Percentiles rank a stretch among this genome's conserved stretches.
These are phyloP conservation scores for Anableps anableps DNA, from an alignment of 2,797 vertebrate species.

Conservation along the genomic window DNA sequence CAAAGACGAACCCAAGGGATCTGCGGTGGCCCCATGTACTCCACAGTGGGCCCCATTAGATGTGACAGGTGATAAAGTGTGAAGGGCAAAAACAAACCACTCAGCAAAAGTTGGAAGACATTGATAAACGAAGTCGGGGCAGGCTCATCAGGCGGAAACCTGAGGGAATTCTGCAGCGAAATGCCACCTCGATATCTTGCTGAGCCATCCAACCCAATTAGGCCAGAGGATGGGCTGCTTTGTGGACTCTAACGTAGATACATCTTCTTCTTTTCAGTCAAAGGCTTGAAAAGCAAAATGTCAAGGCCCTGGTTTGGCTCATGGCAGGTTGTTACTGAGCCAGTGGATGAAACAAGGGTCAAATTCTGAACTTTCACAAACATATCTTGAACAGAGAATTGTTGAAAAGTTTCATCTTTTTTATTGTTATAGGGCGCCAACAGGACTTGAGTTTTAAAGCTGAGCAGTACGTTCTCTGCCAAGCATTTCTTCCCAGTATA, in stretches of 20 bases:
- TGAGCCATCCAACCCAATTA: constrained; percentile 77
- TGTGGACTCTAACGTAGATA: constrained; percentile 32
- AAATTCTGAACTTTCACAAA: constrained; percentile 25
- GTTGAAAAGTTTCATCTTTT: not conserved
- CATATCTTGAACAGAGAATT: constrained; percentile 7
- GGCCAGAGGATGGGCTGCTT: constrained; percentile 59
- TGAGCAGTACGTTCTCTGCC: not conserved
- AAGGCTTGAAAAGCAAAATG: constrained; percentile 71
- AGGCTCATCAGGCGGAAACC: constrained; percentile 67
- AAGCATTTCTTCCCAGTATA: not conserved
- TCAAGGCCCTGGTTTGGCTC: constrained; percentile 53
- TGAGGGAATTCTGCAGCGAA: constrained; percentile 76
- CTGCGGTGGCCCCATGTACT: constrained; percentile 52
- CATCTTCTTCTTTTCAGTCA: constrained; percentile 47
- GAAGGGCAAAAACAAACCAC: constrained; percentile 80
- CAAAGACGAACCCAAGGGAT: constrained; percentile 71
- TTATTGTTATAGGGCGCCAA: not conserved
- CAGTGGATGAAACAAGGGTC: constrained; percentile 13
- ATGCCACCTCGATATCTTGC: constrained; percentile 78
- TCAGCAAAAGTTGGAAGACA: constrained; percentile 79
- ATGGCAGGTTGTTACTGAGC: constrained; percentile 25
- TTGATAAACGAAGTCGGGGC: constrained; percentile 77
- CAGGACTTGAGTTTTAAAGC: not conserved
- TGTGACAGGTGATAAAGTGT: constrained; percentile 81
- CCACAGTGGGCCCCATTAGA: constrained; percentile 76